Evolutionary conservation across 2,113 vertebrate genomes (phyloP).

Genomic region (Phyllopteryx taeniolatus): DNA sequence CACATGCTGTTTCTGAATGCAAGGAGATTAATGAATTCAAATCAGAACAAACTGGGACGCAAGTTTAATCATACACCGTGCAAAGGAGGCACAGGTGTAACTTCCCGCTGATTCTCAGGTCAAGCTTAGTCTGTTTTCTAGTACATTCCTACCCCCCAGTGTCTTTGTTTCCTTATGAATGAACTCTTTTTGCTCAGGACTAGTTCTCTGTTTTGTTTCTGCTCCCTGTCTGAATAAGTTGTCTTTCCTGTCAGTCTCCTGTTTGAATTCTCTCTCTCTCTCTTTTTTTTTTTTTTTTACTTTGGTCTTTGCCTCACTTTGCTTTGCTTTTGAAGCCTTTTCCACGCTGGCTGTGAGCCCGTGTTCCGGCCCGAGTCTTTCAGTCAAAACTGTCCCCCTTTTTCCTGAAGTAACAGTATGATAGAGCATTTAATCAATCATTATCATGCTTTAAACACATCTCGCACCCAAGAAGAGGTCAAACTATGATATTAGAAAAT

Average conservation of each 20-base stretch:
- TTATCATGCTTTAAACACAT: conserved; percentile 13
- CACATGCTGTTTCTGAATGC: conserved; percentile 47
- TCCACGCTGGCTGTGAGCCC: neutral
- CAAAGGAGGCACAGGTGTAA: neutral
- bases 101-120: neutral
- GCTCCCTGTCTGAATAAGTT: neutral
- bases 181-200: neutral
- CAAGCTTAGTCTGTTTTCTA: neutral
- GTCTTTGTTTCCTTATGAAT: neutral
- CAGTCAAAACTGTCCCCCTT: neutral
- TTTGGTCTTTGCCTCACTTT: neutral
- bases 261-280: neutral
- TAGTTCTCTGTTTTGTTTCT: neutral
- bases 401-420: conserved; percentile 4
- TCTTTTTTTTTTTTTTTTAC: neutral
- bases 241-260: neutral
- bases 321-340: neutral
- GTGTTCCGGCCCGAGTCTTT: neutral
- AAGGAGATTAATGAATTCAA: conserved; percentile 50
- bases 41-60: conserved; percentile 34
- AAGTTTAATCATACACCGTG: conserved; percentile 7
- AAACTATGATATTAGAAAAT: conserved; percentile 12
- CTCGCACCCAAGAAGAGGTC: conserved; percentile 1
- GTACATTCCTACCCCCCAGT: neutral
- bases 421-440: conserved; percentile 11